Conservation (phyloP, 37 sponge, comb jelly and placozoan species). For the Beroe forskalii region DNA sequence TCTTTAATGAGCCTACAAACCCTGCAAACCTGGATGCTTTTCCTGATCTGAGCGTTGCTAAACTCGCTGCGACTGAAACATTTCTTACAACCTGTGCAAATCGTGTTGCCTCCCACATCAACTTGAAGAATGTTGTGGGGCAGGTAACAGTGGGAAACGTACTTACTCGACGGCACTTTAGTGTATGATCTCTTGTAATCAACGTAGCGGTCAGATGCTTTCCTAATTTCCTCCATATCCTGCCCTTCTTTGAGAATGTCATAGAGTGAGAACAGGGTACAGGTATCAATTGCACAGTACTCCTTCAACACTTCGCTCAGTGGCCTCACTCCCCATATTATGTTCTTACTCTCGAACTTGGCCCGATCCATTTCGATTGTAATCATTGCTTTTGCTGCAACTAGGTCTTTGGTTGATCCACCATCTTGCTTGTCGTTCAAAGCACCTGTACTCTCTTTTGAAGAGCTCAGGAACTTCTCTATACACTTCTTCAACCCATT, state of each 20-base stretch:
- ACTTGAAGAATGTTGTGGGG: not conserved
- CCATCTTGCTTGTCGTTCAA: not conserved
- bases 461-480: not conserved
- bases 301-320: not conserved
- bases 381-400: not conserved
- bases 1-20: not conserved
- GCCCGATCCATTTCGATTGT: not conserved
- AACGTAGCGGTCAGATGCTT: not conserved
- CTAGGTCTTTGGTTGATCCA: not conserved
- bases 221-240: not conserved
- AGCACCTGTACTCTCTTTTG: not conserved
- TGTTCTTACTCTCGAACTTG: not conserved
- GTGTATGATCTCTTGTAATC: not conserved
- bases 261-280: not conserved
- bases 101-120: not conserved
- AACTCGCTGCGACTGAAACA: not conserved
- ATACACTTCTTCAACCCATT: not conserved
- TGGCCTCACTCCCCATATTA: not conserved
- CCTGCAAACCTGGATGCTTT: not conserved
- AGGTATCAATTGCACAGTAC: not conserved
- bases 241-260: not conserved
- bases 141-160: not conserved
- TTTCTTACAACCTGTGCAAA: not conserved
- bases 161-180: not conserved
- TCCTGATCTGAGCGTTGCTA: not conserved